Percentiles rank a stretch among this genome's conserved stretches.
These are phyloP conservation scores for Wiebesia pumilae DNA, from an alignment of 1,140 invertebrate species.

Conservation along the genomic window DNA sequence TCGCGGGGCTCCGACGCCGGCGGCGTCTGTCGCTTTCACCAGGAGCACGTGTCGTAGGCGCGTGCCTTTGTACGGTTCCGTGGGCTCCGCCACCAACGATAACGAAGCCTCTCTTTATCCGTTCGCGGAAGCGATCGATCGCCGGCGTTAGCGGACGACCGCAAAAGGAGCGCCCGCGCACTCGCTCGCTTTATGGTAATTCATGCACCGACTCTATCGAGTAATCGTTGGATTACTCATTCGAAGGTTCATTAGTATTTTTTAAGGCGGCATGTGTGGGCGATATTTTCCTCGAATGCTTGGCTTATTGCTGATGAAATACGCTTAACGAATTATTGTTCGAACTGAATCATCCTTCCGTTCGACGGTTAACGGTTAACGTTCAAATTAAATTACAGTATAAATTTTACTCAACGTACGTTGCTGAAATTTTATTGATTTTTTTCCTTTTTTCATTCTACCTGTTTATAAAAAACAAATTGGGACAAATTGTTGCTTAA, in stretches of 20 bases:
- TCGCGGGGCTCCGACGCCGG: constrained; percentile 42
- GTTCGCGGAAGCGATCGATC: constrained; percentile 8
- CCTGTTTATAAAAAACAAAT: background rate
- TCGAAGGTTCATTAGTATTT: background rate
- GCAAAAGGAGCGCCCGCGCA: background rate
- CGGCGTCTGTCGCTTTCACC: background rate
- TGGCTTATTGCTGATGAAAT: background rate
- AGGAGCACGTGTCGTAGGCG: background rate
- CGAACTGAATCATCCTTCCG: background rate
- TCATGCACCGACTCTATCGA: background rate
- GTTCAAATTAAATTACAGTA: background rate
- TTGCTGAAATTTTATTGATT: no score
- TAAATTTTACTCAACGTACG: background rate
- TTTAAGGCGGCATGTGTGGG: background rate
- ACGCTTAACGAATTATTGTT: background rate
- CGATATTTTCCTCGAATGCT: background rate
- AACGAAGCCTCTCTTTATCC: background rate
- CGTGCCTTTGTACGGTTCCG: no score
- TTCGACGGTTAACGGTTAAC: background rate
- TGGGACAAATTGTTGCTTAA: background rate
- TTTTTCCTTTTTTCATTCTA: background rate
- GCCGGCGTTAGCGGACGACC: background rate
- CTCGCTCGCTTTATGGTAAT: background rate
- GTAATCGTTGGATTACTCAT: background rate
- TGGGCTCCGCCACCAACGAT: background rate